Percentiles rank a stretch among this genome's conserved stretches.
Evolutionary conservation across 35 echinoderm and acorn worm species (phyloP).

Genomic region (Acanthaster planci): DNA sequence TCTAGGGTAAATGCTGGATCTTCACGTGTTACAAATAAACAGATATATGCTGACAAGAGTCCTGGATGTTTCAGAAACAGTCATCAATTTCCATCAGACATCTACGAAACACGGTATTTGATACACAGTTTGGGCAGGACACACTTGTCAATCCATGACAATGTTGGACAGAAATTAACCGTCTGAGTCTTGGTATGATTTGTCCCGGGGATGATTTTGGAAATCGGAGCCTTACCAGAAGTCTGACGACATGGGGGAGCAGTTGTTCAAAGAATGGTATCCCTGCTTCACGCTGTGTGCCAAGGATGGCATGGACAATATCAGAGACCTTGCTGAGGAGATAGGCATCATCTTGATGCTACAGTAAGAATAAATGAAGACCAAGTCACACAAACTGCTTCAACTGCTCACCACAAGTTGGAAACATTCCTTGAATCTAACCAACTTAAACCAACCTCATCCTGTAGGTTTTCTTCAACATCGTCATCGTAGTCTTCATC

Average conservation of each 20-base stretch:
- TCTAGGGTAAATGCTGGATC: too few relatives aligned
- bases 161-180: neutral
- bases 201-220: too few relatives aligned
- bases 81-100: too few relatives aligned
- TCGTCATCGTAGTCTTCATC: conserved; percentile 98
- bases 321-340: conserved; percentile 90
- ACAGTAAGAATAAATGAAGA: neutral
- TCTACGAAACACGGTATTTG: too few relatives aligned
- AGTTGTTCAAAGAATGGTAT: conserved; percentile 83
- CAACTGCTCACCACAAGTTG: too few relatives aligned
- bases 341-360: conserved; percentile 97
- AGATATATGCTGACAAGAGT: too few relatives aligned
- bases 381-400: neutral
- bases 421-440: too few relatives aligned
- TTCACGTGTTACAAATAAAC: too few relatives aligned
- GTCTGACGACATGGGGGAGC: conserved; percentile 70
- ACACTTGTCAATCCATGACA: conserved; percentile 6
- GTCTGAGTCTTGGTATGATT: neutral
- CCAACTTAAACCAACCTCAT: conserved; percentile 69
- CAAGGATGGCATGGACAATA: conserved; percentile 81
- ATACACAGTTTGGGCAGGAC: neutral
- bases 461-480: conserved; percentile 96
- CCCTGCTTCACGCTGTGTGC: conserved; percentile 61
- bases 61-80: too few relatives aligned
- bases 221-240: conserved; percentile 67